Evolutionary conservation across 2,888 invertebrate species (phyloP), one percentile per base, ranked within the genome.

Genomic region (Euplexia lucipara): DNA sequence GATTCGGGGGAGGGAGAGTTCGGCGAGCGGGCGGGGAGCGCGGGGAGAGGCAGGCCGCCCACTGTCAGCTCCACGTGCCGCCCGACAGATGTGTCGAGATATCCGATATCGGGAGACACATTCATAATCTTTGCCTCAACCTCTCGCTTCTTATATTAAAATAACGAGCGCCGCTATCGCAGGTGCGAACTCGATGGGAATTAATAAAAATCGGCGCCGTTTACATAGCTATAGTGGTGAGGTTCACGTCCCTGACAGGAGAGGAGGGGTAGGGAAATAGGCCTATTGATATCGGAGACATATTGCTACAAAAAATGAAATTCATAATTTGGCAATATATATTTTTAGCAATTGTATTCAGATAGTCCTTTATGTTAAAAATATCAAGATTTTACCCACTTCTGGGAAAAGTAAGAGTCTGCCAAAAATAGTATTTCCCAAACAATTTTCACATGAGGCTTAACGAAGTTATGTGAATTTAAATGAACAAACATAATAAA

Each of bases 51-150:
- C 70, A 82, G 76, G 63, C 90, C 91, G 83, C 92, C 93, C 91
- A 83, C 92, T 90, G 93, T 92, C 94, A 92, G 81, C 91, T 87
- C 91, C 93, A 92, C 92, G 91, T 91, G 93, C 91, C 91, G 82
- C 90, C 89, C 94, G 92, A 92, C 94, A 95, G 94, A 95, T 94
- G 93, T 93, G 92, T 92, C 92, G 92, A 91, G 92, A 94, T 93
- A 95, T 93, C 93, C 90, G 94, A 94, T 95, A 95, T 94, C 92
- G 92, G 89, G 90, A 94, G 93, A 94, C 92, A 93, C 92, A 94
- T 95, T 95, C 93, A 94, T 95, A 95, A 94, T 95, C 94, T 93
- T 92, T 86, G 88, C 88, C 89, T 91, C 91, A 91, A 92, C 90
- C 91, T 91, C 88, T 88, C 89, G 88, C 83, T 90, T 91, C 91